phyloP scores from a whole-genome alignment of 53 echinoderm and acorn worm species.

The Echinometra lucunter region DNA sequence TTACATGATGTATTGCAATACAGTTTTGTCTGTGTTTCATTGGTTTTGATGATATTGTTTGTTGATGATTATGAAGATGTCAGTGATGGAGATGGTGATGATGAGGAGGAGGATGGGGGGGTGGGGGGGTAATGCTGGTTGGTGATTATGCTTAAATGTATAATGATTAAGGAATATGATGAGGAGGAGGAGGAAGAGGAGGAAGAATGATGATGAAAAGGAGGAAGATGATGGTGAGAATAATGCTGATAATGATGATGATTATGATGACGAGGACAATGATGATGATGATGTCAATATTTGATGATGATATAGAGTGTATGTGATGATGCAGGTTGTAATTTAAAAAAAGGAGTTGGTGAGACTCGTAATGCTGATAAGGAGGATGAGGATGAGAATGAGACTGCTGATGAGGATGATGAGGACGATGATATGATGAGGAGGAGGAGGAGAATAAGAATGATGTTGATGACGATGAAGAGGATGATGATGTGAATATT shows the following conservation, averaged over 20 bases:
- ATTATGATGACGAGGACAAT: constrained; percentile 17
- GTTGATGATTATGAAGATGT: background rate
- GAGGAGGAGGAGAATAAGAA: background rate
- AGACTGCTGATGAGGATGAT: background rate
- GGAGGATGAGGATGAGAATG: background rate
- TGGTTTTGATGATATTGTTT: background rate
- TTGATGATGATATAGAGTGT: background rate
- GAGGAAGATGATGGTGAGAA: background rate
- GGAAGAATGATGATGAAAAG: background rate
- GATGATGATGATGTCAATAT: background rate
- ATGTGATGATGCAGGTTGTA: background rate
- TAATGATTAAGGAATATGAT: too few relatives aligned
- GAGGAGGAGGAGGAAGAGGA: background rate
- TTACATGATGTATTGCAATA: background rate
- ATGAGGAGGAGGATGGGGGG: background rate
- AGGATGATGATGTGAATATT: background rate
- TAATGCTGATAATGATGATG: background rate
- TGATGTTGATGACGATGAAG: constrained; percentile 2
- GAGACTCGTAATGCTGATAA: background rate
- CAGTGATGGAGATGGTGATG: too few relatives aligned
- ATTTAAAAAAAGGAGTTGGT: background rate
- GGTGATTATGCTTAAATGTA: too few relatives aligned
- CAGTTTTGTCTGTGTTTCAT: background rate
- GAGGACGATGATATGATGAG: constrained; percentile 13
- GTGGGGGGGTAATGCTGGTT: too few relatives aligned